Evolutionary conservation across 1,140 invertebrate species (phyloP).

Genomic region (Diorhabda elongata): DNA sequence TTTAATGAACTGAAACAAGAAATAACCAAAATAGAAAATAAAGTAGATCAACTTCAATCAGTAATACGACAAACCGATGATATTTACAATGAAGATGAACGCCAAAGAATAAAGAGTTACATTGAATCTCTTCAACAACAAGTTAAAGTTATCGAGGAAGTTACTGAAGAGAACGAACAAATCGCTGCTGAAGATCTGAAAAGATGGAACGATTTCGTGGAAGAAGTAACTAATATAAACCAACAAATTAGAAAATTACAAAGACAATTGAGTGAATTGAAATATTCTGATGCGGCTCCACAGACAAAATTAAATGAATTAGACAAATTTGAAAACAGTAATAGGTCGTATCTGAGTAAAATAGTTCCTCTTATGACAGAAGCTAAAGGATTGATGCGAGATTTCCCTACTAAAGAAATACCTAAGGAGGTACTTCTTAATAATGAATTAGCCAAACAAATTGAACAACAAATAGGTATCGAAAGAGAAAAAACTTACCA

Average conservation of each 20-base stretch:
- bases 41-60: conserved; percentile 48
- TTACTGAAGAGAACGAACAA: conserved; percentile 58
- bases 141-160: conserved; percentile 56
- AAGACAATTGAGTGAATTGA: conserved; percentile 53
- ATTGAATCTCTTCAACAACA: conserved; percentile 53
- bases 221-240: conserved; percentile 54
- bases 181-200: conserved; percentile 58
- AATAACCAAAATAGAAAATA: conserved; percentile 50
- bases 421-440: conserved; percentile 60
- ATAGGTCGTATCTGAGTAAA: conserved; percentile 53
- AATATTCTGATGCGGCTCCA: conserved; percentile 57
- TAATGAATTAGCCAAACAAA: conserved; percentile 62
- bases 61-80: conserved; percentile 51
- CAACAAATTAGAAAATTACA: conserved; percentile 54
- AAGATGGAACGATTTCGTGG: conserved; percentile 67
- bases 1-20: conserved; percentile 53
- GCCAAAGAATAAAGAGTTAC: conserved; percentile 49
- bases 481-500: conserved; percentile 73
- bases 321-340: conserved; percentile 61
- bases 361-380: conserved; percentile 51
- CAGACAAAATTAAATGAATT: conserved; percentile 60
- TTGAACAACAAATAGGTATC: conserved; percentile 61
- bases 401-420: conserved; percentile 62
- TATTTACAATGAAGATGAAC: conserved; percentile 50
- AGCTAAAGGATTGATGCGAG: conserved; percentile 55